phyloP scores from a whole-genome alignment of 2,888 invertebrate species.

The Fragum whitleyi region DNA sequence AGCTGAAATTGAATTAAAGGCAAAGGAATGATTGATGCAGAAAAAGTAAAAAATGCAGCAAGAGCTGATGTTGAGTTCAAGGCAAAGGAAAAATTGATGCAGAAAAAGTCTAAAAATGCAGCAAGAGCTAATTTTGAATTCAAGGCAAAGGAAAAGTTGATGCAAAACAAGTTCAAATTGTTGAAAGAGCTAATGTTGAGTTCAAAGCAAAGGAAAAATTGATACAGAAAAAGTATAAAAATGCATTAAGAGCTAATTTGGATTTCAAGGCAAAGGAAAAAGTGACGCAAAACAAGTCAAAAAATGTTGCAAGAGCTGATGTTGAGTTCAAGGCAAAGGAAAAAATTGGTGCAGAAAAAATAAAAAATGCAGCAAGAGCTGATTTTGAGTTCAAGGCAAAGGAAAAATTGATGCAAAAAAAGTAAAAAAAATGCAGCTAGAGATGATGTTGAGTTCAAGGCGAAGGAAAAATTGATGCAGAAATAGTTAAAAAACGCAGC shows the following conservation, averaged over 20 bases:
- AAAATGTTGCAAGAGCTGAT: background rate
- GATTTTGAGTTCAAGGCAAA: background rate
- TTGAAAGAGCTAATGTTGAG: background rate
- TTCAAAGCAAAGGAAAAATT: background rate
- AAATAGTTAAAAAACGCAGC: background rate
- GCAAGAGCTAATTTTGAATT: background rate
- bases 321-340: no score
- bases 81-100: background rate
- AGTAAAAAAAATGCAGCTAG: background rate
- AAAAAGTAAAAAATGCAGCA: background rate
- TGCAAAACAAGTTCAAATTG: background rate
- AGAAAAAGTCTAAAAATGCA: background rate
- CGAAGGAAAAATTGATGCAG: background rate
- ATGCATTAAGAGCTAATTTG: background rate
- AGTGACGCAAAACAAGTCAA: background rate
- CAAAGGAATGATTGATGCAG: background rate
- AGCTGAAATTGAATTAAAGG: background rate
- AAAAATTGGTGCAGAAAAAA: slow-evolving; percentile 11
- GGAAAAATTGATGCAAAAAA: background rate
- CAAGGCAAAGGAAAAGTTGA: background rate
- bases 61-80: background rate
- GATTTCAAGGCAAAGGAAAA: slow-evolving; percentile 16
- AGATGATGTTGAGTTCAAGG: background rate
- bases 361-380: background rate
- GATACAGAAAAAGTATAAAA: background rate